These are phyloP conservation scores for Chelonus formosanus DNA, from an alignment of 2,888 invertebrate genomes.

Conservation along the genomic window DNA sequence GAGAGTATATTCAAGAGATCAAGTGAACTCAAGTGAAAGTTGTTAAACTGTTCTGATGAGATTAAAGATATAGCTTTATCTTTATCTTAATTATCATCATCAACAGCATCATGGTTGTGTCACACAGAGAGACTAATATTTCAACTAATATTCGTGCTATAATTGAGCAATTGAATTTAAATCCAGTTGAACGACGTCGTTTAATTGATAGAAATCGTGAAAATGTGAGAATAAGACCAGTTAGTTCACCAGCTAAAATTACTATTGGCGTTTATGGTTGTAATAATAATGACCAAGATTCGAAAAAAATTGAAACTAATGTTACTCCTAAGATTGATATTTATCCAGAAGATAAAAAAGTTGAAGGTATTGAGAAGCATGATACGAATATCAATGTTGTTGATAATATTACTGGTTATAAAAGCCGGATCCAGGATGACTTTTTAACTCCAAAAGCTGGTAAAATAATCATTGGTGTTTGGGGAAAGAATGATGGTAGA, in stretches of 20 bases:
- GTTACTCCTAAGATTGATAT: slow-evolving; percentile 1
- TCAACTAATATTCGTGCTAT: slow-evolving; percentile 62
- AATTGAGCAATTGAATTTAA: slow-evolving; percentile 61
- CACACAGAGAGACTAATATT: slow-evolving; percentile 57
- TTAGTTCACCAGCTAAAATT: slow-evolving; percentile 50
- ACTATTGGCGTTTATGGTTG: slow-evolving; percentile 61
- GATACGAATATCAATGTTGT: no score
- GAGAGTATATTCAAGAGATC: neutral
- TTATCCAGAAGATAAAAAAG: slow-evolving; percentile 4
- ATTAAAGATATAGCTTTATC: slow-evolving; percentile 4
- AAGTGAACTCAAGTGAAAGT: slow-evolving; percentile 26
- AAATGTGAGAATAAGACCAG: slow-evolving; percentile 39
- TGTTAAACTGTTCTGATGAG: slow-evolving; percentile 1
- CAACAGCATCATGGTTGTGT: slow-evolving; percentile 55
- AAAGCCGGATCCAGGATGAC: slow-evolving; percentile 2
- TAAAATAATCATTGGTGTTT: slow-evolving; percentile 41
- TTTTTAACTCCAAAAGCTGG: slow-evolving; percentile 29
- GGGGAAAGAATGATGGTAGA: slow-evolving; percentile 29
- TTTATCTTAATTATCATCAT: neutral
- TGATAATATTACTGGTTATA: neutral
- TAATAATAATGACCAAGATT: slow-evolving; percentile 49
- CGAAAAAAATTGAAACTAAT: slow-evolving; percentile 26
- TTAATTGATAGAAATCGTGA: slow-evolving; percentile 51
- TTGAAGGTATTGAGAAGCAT: neutral
- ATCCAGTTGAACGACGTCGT: slow-evolving; percentile 57